Evolutionary conservation across 2,113 vertebrate species (phyloP).

Genomic region (Deroptyus accipitrinus): DNA sequence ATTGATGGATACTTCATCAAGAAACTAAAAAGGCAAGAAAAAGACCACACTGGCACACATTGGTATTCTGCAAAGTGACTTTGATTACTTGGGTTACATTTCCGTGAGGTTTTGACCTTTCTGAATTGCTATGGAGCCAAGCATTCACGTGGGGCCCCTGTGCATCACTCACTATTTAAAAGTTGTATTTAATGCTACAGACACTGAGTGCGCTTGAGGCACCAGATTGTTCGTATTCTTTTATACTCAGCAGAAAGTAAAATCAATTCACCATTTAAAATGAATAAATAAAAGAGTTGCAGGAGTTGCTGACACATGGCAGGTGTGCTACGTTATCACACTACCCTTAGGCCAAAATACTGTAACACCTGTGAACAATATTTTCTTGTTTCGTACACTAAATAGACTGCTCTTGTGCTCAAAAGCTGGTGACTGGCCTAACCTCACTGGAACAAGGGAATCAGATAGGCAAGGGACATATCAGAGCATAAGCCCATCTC

Average conservation of each 20-base stretch:
- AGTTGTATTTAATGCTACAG: not conserved
- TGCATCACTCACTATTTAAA: not conserved
- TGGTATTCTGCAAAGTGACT: not conserved
- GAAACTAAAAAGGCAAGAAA: not conserved
- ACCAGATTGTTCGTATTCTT: not conserved
- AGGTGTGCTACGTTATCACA: not conserved
- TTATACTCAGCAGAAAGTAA: not conserved
- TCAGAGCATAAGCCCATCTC: not conserved
- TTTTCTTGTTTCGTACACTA: constrained; percentile 34
- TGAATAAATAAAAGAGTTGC: not conserved
- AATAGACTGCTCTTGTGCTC: not conserved
- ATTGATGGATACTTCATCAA: not conserved
- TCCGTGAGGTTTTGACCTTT: constrained; percentile 12
- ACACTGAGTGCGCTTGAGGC: not conserved
- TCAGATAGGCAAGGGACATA: not conserved
- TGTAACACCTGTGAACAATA: constrained; percentile 48
- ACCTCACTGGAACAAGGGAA: not conserved
- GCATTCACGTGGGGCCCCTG: not conserved
- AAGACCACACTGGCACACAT: not conserved
- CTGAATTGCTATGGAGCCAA: constrained; percentile 10
- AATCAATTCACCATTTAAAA: not conserved
- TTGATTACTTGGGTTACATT: constrained; percentile 11
- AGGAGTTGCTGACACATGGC: not conserved
- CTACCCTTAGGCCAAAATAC: constrained; percentile 18
- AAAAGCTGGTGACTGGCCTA: not conserved